Conservation (phyloP, 2,888 invertebrate species). For the Eupithecia dodoneata region DNA sequence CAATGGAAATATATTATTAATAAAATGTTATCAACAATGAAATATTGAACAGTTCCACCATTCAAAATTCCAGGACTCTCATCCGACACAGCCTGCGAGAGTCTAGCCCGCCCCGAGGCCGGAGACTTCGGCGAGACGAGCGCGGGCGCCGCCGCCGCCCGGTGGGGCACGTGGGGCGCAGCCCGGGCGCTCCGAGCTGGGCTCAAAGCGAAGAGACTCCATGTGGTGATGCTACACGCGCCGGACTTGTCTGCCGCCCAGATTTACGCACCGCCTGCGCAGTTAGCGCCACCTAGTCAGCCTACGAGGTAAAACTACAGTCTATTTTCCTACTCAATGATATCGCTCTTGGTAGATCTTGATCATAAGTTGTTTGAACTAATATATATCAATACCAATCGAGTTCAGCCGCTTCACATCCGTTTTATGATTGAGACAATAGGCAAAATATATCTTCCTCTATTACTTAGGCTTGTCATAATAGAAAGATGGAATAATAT, state of each 20-base stretch:
- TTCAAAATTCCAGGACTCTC: slow-evolving; percentile 63
- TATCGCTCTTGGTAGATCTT: no score
- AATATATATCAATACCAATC: no score
- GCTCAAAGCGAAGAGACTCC: slow-evolving; percentile 87
- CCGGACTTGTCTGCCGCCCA: slow-evolving; percentile 86
- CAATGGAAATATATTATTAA: no score
- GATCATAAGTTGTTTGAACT: no score
- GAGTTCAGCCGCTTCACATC: no score
- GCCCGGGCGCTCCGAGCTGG: slow-evolving; percentile 89
- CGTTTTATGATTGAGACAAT: no score
- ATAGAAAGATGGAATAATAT: no score
- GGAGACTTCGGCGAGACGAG: slow-evolving; percentile 63
- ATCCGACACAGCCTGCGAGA: slow-evolving; percentile 78
- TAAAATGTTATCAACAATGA: no score
- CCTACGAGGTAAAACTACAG: slow-evolving; percentile 67
- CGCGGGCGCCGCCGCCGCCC: slow-evolving; percentile 82
- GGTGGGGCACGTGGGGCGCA: slow-evolving; percentile 92
- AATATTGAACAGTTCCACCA: not conserved
- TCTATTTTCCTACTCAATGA: no score
- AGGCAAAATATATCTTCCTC: no score
- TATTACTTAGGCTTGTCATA: no score
- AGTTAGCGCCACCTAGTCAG: slow-evolving; percentile 71
- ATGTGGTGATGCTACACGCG: slow-evolving; percentile 90
- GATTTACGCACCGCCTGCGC: slow-evolving; percentile 86
- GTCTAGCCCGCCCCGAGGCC: slow-evolving; percentile 60